phyloP scores from a whole-genome alignment of 53 echinoderm and acorn worm species.

The Mesocentrotus franciscanus region DNA sequence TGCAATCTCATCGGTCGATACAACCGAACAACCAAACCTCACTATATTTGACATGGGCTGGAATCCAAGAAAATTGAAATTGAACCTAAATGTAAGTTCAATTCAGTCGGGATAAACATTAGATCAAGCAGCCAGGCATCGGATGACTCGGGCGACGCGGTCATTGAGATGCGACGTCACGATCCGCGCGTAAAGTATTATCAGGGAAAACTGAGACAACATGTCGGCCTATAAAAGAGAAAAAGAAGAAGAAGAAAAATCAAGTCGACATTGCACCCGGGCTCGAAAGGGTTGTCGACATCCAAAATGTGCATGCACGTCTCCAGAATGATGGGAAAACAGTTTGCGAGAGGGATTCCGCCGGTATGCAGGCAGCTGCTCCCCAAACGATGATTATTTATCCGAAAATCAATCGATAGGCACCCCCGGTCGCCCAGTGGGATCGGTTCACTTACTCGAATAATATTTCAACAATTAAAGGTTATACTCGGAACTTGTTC shows the following conservation, averaged over 20 bases:
- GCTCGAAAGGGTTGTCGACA: constrained; percentile 36
- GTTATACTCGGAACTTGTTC: not conserved
- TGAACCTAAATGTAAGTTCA: constrained; percentile 49
- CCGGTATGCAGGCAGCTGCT: constrained; percentile 43
- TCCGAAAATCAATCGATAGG: constrained; percentile 48
- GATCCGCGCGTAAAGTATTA: constrained; percentile 42
- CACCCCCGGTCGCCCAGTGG: constrained; percentile 3
- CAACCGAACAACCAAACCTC: not conserved
- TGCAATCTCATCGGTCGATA: not conserved
- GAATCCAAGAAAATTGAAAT: constrained; percentile 7
- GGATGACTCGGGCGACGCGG: not conserved
- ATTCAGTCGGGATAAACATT: constrained; percentile 38
- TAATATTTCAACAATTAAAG: constrained; percentile 10
- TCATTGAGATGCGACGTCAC: not conserved
- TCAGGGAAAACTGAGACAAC: constrained; percentile 25
- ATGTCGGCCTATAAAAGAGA: not conserved
- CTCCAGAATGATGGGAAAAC: constrained; percentile 41
- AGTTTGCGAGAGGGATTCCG: constrained; percentile 39
- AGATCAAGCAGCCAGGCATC: constrained; percentile 2
- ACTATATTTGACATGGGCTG: not conserved
- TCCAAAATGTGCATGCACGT: constrained; percentile 55
- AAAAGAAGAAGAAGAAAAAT: not conserved
- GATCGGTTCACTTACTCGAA: constrained; percentile 12
- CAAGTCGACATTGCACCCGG: constrained; percentile 21
- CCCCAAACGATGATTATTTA: constrained; percentile 56